These are phyloP conservation scores for Eciton burchellii DNA, from an alignment of 1,140 invertebrate genomes.

Conservation along the genomic window DNA sequence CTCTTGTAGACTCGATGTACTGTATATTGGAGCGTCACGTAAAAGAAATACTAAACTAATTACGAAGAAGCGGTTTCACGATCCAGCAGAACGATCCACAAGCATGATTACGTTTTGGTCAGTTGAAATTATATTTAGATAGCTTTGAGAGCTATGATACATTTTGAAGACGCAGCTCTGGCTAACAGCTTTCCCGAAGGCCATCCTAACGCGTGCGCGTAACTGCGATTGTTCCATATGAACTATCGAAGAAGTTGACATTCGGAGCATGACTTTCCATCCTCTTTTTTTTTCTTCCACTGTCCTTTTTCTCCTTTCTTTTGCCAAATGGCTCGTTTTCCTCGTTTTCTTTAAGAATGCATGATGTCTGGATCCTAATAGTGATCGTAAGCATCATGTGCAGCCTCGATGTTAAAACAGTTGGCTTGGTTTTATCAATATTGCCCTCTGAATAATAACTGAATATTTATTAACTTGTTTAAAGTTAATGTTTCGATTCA, in stretches of 20 bases:
- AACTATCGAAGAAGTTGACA: conserved; percentile 78
- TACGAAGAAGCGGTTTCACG: neutral
- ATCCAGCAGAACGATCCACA: neutral
- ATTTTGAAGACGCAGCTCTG: conserved; percentile 54
- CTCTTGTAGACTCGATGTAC: neutral
- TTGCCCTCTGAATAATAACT: conserved; percentile 31
- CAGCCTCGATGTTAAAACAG: neutral
- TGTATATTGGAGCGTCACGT: no score
- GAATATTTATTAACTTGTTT: conserved; percentile 67
- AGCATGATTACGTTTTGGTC: conserved; percentile 19
- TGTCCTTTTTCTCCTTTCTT: conserved; percentile 36
- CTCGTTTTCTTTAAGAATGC: conserved; percentile 32
- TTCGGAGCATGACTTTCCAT: conserved; percentile 80
- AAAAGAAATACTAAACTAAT: neutral
- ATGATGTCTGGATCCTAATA: conserved; percentile 60
- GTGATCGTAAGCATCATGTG: conserved; percentile 17
- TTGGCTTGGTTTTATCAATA: conserved; percentile 58
- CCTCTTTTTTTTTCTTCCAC: conserved; percentile 63
- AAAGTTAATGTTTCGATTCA: conserved; percentile 73
- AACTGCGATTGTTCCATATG: conserved; percentile 76
- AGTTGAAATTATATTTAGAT: conserved; percentile 21
- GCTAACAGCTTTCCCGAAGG: conserved; percentile 63
- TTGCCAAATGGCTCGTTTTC: conserved; percentile 24
- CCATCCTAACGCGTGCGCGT: conserved; percentile 48
- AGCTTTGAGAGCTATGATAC: conserved; percentile 8